Percentiles rank a stretch among this genome's conserved stretches.
Evolutionary conservation across 2,113 vertebrate genomes (phyloP).

Genomic region (Hyperoodon ampullatus): DNA sequence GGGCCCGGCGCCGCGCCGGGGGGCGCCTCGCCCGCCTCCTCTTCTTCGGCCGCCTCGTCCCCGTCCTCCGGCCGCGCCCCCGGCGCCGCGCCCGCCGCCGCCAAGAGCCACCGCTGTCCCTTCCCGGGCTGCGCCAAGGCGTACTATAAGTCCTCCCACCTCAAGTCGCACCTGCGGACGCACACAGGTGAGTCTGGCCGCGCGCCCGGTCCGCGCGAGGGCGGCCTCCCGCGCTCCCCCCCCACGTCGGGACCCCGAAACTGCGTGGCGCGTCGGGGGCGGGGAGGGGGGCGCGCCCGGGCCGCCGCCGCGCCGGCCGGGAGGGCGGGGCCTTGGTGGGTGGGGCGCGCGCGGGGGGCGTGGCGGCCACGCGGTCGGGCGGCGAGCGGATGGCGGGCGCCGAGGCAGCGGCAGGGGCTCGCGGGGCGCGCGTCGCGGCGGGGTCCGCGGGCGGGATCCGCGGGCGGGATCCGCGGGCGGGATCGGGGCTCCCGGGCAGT

Average conservation of each 20-base stretch:
- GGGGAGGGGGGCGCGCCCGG: constrained; percentile 77
- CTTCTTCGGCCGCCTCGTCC: constrained; percentile 83
- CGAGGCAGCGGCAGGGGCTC: neutral
- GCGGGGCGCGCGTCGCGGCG: neutral
- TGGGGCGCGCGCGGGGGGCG: constrained; percentile 79
- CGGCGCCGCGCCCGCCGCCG: constrained; percentile 85
- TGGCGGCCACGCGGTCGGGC: constrained; percentile 74
- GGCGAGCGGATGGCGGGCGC: constrained; percentile 31
- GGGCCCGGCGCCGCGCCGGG: constrained; percentile 55
- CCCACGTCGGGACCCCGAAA: constrained; percentile 74
- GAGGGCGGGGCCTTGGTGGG: constrained; percentile 90
- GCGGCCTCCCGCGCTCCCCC: neutral
- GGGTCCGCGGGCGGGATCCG: neutral
- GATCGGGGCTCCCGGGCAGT: neutral
- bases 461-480: neutral
- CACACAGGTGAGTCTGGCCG: constrained; percentile 88
- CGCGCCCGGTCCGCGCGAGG: neutral
- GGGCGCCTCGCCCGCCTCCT: constrained; percentile 70
- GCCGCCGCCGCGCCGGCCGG: constrained; percentile 87
- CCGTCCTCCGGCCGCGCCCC: constrained; percentile 88
- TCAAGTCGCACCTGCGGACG: constrained; percentile 93
- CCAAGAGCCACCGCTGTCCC: constrained; percentile 89
- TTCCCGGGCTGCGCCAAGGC: constrained; percentile 91
- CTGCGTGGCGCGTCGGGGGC: constrained; percentile 79
- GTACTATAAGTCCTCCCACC: constrained; percentile 92